A percentile compares a stretch with the other conserved stretches of the same genome.
These are phyloP conservation scores for Morbakka virulenta DNA, from an alignment of 30 jellyfish, hydroid and myxozoan species.

Conservation along the genomic window DNA sequence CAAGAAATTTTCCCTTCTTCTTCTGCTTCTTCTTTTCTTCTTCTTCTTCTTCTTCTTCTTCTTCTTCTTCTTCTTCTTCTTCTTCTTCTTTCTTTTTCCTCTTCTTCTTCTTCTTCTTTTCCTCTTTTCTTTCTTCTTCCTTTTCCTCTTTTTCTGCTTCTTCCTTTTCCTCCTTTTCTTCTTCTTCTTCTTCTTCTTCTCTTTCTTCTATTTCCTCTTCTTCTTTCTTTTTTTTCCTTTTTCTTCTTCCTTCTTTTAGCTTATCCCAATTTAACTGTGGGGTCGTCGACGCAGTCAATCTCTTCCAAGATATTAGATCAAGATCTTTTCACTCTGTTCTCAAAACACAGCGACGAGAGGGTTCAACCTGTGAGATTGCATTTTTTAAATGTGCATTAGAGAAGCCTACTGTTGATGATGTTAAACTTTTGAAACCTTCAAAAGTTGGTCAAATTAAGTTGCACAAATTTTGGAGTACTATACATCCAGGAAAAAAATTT, in stretches of 20 bases:
- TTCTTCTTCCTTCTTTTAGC: background rate
- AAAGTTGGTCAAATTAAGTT: too few species aligned
- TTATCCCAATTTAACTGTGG: constrained; percentile 14
- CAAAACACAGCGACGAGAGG: too few species aligned
- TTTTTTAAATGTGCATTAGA: too few species aligned
- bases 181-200: background rate
- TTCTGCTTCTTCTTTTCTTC: too few species aligned
- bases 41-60: background rate
- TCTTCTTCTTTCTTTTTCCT: background rate
- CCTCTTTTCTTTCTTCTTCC: constrained; percentile 5
- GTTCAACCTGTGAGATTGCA: too few species aligned
- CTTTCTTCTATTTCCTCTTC: too few species aligned
- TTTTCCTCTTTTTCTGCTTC: too few species aligned
- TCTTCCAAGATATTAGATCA: background rate
- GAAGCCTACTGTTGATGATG: too few species aligned
- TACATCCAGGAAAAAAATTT: too few species aligned
- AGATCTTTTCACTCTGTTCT: too few species aligned
- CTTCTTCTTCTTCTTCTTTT: background rate
- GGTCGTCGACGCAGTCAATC: background rate
- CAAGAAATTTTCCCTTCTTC: background rate
- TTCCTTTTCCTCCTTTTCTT: background rate
- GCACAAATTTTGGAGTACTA: too few species aligned
- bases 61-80: background rate
- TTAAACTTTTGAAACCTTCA: too few species aligned
- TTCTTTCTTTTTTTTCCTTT: constrained; percentile 1